Evolutionary conservation across 2,888 invertebrate genomes (phyloP), one percentile per base, ranked within the genome.

Genomic region (Vanessa cardui): DNA sequence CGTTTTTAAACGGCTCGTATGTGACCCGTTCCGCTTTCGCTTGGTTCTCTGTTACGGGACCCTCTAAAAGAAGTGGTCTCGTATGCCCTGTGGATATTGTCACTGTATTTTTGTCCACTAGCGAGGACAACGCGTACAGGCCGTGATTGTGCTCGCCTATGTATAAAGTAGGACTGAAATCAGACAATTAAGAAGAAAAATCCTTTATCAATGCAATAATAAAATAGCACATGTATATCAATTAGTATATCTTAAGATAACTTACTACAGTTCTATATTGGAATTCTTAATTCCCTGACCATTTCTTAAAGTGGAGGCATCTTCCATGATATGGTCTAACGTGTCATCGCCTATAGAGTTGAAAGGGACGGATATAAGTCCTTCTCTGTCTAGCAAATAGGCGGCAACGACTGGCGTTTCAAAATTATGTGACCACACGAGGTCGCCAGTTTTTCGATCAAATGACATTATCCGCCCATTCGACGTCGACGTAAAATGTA

Each of bases 361-460:
- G 86, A 98, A 98, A 0, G 98, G 98, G 58, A 98, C 95, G 64
- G 96, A 95, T 52, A 97, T 93, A 62, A 98, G 93, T 1, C 97
- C 97, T 62, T 96, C 96, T 21, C 95, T 93, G 73, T 96, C 95
- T 64, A 97, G 87, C 18, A 96, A 87, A 84, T 98, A 99, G 71
- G 98, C 95, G 0, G 97, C 98, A 59, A 99, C 96, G 0, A 99
- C 96, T 0, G 99, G 99, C 52, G 98, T 98, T 64, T 95, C 95
- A 49, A 98, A 94, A 84, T 98, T 96, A 59, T 95, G 94, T 73
- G 97, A 96, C 99, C 99, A 99, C 26, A 97, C 88, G 61, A 98
- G 93, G 71, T 95, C 95, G 0, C 98, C 98, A n/a, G 95, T 94
- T 78, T 95, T 94, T 58, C 96, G 94, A 81, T 98, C 96, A 72